Percentiles rank a stretch among this genome's conserved stretches.
These are phyloP conservation scores for Harmothoe impar DNA, from an alignment of 2,888 invertebrate genomes.

Conservation along the genomic window DNA sequence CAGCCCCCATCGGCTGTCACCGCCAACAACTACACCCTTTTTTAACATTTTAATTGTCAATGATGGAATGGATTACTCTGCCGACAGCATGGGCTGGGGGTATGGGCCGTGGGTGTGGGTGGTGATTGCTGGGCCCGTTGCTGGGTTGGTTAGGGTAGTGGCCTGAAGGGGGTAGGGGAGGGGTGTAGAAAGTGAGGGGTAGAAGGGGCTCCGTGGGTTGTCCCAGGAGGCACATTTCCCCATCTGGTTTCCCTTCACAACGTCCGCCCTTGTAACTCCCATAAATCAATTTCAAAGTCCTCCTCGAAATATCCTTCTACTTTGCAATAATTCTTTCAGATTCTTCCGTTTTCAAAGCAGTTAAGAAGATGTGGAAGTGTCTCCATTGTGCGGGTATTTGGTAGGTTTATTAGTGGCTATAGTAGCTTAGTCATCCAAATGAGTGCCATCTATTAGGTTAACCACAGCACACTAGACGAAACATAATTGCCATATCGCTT, in stretches of 20 bases:
- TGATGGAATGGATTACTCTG: conserved; percentile 45
- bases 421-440: no score
- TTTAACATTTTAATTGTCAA: conserved; percentile 58
- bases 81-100: neutral
- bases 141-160: neutral
- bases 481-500: conserved; percentile 6
- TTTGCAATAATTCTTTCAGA: no score
- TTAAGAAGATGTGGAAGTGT: no score
- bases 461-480: neutral
- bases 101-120: conserved; percentile 11
- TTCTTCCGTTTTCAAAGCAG: no score
- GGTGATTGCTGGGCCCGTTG: neutral
- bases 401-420: no score
- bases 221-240: neutral
- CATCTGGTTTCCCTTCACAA: conserved; percentile 29
- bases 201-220: neutral
- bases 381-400: no score
- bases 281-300: conserved; percentile 31
- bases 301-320: no score
- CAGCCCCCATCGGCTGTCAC: neutral
- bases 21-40: conserved; percentile 30
- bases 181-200: neutral
- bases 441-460: no score
- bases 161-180: neutral
- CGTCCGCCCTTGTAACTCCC: neutral